Base-by-base conservation (phyloP, 2,797 vertebrate species). In the Arnoldichthys spilopterus region DNA sequence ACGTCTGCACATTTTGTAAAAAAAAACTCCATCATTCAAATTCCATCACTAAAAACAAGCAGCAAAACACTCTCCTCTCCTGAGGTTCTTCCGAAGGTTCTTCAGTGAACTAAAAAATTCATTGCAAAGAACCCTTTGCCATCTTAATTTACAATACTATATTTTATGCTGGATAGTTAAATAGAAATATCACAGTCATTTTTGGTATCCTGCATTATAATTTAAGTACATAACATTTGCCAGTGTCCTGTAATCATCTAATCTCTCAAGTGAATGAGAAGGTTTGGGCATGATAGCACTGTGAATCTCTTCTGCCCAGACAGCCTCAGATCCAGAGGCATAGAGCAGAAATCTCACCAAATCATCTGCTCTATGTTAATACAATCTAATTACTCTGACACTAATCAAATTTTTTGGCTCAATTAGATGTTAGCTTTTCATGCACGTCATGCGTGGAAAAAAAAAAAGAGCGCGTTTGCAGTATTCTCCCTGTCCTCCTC, bases 331-430 rank as follows among this genome's bases (percentile, higher is more conserved):
- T 78, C 58, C 32, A 71, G 59, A 71, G 37, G 53, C 51, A 54
- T 62, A 28, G 56, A 75, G 47, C 74, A 34, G 28, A 78, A 78
- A 68, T 71, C 68, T 71, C 51, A 40, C 45, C 71, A 77, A 86
- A 81, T 84, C 74, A 66, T 81, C 82, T 87, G 74, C 75, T 81
- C 45, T 49, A 63, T 49, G 72, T 82, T 88, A 77, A 78, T 68
- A 45, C 72, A 85, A 80, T 84, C 63, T 70, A 83, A 83, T 90
- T 86, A 84, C 81, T 28, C 72, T 56, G 76, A 72, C 66, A 64
- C 56, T 81, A 86, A 89, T 87, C 83, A 78, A 66, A 68, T 86
- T 85, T 89, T 70, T 75, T 83, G n/a, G 74, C 73, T 82, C 45
- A 62, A 80, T 85, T 88, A 80, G 74, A 79, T 54, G 75, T 74